Percentiles rank a stretch among this genome's conserved stretches.
phyloP scores from a whole-genome alignment of 2,888 invertebrate species.

The Anthophora plumipes region DNA sequence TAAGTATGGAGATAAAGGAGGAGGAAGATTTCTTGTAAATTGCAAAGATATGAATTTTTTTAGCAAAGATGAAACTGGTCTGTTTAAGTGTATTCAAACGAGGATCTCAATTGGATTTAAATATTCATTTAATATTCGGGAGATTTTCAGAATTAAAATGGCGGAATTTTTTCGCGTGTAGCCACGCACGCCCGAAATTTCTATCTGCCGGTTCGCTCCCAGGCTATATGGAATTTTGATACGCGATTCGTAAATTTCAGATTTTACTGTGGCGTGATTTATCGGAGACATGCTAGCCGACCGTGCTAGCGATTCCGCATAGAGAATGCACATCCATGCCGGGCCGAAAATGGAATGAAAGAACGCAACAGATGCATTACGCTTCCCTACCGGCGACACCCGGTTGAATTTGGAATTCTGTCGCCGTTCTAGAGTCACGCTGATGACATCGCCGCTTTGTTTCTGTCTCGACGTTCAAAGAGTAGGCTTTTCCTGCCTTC shows the following conservation, averaged over 20 bases:
- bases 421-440: neutral
- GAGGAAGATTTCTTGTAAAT: neutral
- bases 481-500: conserved; percentile 7
- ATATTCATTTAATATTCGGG: too few relatives aligned
- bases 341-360: conserved; percentile 56
- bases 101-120: too few relatives aligned
- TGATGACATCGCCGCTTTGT: conserved; percentile 36
- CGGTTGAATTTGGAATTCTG: conserved; percentile 51
- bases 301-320: conserved; percentile 32
- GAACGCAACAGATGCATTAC: conserved; percentile 58
- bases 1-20: neutral
- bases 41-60: neutral
- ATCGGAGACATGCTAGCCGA: conserved; percentile 51
- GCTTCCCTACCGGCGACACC: conserved; percentile 12
- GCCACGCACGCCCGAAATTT: neutral
- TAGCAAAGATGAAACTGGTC: neutral
- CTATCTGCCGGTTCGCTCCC: neutral
- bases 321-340: conserved; percentile 50
- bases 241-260: conserved; percentile 59
- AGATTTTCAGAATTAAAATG: conserved; percentile 5
- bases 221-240: conserved; percentile 55
- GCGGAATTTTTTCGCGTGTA: conserved; percentile 4
- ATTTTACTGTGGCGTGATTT: conserved; percentile 62
- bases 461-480: conserved; percentile 13
- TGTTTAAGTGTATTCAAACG: too few relatives aligned